These are phyloP conservation scores for Syngnathus scovelli DNA, from an alignment of 2,113 vertebrate species.

Conservation along the genomic window DNA sequence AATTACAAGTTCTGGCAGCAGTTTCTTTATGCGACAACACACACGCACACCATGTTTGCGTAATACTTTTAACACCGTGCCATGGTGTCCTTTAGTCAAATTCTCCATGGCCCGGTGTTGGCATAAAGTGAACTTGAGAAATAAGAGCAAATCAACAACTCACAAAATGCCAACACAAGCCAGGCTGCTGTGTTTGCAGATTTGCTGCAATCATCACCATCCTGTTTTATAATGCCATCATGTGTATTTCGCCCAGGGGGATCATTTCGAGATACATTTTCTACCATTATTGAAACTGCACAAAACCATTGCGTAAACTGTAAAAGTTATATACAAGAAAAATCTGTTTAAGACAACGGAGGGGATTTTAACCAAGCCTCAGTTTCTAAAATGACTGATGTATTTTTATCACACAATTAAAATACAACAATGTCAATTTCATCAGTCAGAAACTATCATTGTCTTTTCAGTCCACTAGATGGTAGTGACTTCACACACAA, in stretches of 20 bases:
- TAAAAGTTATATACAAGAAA: background rate
- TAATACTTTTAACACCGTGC: slow-evolving; percentile 10
- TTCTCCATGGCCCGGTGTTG: slow-evolving; percentile 1
- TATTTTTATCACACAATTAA: background rate
- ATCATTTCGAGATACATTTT: slow-evolving; percentile 15
- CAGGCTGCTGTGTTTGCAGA: slow-evolving; percentile 28
- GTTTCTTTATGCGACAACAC: background rate
- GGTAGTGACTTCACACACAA: background rate
- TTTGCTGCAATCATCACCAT: slow-evolving; percentile 14
- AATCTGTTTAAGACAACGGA: background rate
- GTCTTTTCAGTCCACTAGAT: background rate
- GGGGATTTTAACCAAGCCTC: background rate
- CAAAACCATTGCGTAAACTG: background rate
- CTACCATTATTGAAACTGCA: background rate
- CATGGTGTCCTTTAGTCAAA: slow-evolving; percentile 16
- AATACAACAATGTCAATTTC: background rate
- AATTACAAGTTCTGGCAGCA: slow-evolving; percentile 17
- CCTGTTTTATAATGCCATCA: slow-evolving; percentile 9
- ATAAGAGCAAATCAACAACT: slow-evolving; percentile 33
- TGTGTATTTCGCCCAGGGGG: slow-evolving; percentile 12
- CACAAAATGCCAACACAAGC: slow-evolving; percentile 24
- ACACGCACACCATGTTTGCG: background rate
- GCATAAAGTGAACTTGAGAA: slow-evolving; percentile 24
- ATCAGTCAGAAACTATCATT: background rate
- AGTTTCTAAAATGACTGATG: background rate